Conservation (phyloP, 2,113 vertebrate species). For the Ptychochromis oligacanthus region DNA sequence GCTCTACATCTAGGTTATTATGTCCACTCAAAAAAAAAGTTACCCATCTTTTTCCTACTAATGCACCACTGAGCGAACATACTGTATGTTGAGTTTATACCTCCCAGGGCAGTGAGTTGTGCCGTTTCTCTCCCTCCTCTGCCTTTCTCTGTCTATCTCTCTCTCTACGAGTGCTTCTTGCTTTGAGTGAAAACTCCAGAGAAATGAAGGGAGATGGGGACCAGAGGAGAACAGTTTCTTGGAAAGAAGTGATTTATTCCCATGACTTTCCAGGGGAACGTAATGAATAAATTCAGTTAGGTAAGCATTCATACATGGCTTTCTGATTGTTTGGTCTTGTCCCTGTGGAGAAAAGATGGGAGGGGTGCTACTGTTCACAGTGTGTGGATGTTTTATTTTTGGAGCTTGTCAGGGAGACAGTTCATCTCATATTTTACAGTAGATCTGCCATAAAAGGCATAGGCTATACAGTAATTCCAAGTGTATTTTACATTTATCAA, state of each 20-base stretch:
- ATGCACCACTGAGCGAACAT: constrained; percentile 12
- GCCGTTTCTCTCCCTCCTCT: neutral
- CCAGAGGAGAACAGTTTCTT: constrained; percentile 33
- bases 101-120: constrained; percentile 21
- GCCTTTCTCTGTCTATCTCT: neutral
- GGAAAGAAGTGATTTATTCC: constrained; percentile 67
- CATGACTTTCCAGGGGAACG: constrained; percentile 44
- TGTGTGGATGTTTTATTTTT: constrained; percentile 13
- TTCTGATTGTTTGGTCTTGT: constrained; percentile 46
- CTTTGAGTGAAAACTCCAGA: constrained; percentile 42
- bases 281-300: constrained; percentile 72
- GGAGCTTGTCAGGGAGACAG: neutral
- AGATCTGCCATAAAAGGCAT: neutral
- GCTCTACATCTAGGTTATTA: neutral
- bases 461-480: neutral
- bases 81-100: constrained; percentile 15
- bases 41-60: constrained; percentile 1
- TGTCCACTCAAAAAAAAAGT: constrained; percentile 3
- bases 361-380: neutral
- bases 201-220: constrained; percentile 40
- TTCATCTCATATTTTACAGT: constrained; percentile 1
- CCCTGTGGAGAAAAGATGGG: constrained; percentile 17
- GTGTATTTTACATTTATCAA: neutral
- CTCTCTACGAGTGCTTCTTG: constrained; percentile 9
- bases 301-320: constrained; percentile 41